These are phyloP conservation scores for Chlamydotis undulata DNA, from an alignment of 2,113 vertebrate species.

Conservation along the genomic window DNA sequence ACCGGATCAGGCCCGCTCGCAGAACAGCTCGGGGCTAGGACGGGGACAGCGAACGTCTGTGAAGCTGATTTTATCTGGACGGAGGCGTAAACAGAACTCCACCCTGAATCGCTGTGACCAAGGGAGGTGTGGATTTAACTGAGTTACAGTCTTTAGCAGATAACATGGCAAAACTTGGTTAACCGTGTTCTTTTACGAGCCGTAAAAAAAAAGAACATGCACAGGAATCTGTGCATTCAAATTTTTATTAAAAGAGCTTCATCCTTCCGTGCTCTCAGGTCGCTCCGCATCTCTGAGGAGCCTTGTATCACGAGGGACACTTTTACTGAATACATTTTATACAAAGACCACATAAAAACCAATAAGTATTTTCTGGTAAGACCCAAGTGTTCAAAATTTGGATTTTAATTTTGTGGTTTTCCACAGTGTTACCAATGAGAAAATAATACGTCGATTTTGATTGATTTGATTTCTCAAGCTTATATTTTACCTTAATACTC, in stretches of 20 bases:
- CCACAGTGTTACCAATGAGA: background rate
- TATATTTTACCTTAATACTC: background rate
- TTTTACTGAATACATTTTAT: background rate
- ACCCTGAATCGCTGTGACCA: background rate
- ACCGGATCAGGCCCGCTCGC: accelerated
- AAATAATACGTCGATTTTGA: background rate
- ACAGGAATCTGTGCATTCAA: background rate
- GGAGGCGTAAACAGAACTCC: background rate
- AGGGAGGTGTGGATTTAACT: background rate
- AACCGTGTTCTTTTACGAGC: accelerated
- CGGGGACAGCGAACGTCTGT: background rate
- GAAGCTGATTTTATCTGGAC: background rate
- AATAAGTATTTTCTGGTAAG: accelerated
- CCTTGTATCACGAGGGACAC: background rate
- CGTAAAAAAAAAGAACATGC: background rate
- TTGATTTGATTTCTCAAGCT: background rate
- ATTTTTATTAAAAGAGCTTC: background rate
- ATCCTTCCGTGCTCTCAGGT: accelerated
- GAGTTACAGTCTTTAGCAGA: background rate
- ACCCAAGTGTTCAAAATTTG: background rate
- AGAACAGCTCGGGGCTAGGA: background rate
- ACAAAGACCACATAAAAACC: background rate
- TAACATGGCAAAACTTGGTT: accelerated
- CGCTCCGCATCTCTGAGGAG: no score
- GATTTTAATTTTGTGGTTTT: background rate